Evolutionary conservation across 2,797 vertebrate species (phyloP).

Genomic region (Mastacembelus armatus): DNA sequence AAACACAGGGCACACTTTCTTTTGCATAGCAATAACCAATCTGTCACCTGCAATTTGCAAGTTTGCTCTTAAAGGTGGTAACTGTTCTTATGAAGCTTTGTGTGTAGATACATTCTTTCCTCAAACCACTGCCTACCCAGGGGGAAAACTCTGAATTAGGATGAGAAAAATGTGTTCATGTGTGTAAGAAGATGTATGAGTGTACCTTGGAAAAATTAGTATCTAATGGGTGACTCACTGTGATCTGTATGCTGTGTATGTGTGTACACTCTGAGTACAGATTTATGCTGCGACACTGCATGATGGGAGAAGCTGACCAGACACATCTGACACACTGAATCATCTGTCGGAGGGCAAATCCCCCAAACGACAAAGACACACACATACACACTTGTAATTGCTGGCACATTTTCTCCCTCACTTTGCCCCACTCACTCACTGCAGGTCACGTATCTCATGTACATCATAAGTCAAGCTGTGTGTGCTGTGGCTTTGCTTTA

Average conservation of each 20-base stretch:
- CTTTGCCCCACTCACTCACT: conserved; percentile 13
- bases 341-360: conserved; percentile 42
- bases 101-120: not conserved
- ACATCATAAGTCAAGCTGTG: not conserved
- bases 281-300: conserved; percentile 59
- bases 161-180: not conserved
- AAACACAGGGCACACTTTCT: not conserved
- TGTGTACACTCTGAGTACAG: not conserved
- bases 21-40: not conserved
- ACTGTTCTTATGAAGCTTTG: not conserved
- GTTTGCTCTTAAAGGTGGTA: not conserved
- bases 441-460: conserved; percentile 17
- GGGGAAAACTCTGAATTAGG: not conserved
- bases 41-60: not conserved
- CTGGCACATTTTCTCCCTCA: conserved; percentile 8
- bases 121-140: not conserved
- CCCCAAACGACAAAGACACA: conserved; percentile 17
- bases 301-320: conserved; percentile 66
- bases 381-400: conserved; percentile 22
- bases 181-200: not conserved
- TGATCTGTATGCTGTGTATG: not conserved
- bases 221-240: not conserved
- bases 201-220: not conserved
- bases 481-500: not conserved
- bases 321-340: conserved; percentile 57